Percentiles rank a stretch among this genome's conserved stretches.
Evolutionary conservation across 2,113 vertebrate species (phyloP).

Genomic region (Strix uralensis): DNA sequence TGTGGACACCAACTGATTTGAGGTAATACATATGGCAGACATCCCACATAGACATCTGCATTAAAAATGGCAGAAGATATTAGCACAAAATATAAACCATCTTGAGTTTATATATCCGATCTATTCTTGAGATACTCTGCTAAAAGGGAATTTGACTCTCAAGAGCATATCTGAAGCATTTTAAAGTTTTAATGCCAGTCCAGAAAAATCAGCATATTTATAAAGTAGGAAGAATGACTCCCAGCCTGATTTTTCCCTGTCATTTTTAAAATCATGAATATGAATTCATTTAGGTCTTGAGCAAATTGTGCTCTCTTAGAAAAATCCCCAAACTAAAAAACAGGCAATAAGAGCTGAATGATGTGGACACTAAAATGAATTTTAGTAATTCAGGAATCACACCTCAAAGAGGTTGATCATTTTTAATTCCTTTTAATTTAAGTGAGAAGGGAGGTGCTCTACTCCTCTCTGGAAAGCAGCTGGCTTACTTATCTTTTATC

Average conservation of each 20-base stretch:
- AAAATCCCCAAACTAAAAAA: not conserved
- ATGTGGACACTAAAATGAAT: not conserved
- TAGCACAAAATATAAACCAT: conserved; percentile 50
- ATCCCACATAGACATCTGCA: not conserved
- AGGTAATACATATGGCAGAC: conserved; percentile 41
- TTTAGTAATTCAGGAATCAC: not conserved
- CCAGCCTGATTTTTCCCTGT: not conserved
- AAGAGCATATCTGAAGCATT: not conserved
- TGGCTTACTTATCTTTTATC: not conserved
- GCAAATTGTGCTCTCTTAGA: not conserved
- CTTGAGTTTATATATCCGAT: not conserved
- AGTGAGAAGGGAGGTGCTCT: not conserved
- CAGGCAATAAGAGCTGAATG: not conserved
- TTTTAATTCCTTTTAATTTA: not conserved
- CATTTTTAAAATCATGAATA: not conserved
- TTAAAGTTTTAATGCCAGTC: not conserved
- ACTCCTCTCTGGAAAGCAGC: not conserved
- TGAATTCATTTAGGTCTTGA: not conserved
- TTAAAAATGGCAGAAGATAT: conserved; percentile 44
- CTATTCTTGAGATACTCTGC: not conserved
- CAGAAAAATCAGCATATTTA: not conserved
- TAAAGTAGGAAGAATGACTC: not conserved
- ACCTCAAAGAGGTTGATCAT: not conserved
- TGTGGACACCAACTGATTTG: conserved; percentile 51
- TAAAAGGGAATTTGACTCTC: not conserved